Percentiles rank a stretch among this genome's conserved stretches.
phyloP scores from a whole-genome alignment of 2,797 vertebrate genomes.

The Myotis findleyi region DNA sequence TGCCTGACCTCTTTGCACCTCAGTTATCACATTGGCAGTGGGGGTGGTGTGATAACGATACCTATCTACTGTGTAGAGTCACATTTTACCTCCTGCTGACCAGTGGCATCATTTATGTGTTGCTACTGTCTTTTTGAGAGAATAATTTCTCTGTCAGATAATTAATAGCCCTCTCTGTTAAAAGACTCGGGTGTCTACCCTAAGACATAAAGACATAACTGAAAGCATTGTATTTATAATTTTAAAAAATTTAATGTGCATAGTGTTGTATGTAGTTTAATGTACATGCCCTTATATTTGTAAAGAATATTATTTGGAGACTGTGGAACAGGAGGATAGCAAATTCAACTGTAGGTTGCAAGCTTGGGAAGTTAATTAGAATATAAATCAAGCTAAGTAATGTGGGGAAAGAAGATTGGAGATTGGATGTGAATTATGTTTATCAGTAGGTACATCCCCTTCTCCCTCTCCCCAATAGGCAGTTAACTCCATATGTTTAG shows the following conservation, averaged over 20 bases:
- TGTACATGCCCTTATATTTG: neutral
- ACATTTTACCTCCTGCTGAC: neutral
- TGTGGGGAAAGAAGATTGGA: neutral
- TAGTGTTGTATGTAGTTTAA: neutral
- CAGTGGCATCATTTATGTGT: neutral
- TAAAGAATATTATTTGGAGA: neutral
- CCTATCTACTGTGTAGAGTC: neutral
- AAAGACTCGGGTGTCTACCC: neutral
- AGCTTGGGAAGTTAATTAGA: neutral
- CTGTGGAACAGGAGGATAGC: neutral
- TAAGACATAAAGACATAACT: neutral
- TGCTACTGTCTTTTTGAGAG: neutral
- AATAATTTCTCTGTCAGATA: neutral
- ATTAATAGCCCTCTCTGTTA: neutral
- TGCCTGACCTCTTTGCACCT: neutral
- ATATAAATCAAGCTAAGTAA: neutral
- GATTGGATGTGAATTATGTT: neutral
- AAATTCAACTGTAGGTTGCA: neutral
- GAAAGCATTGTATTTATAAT: neutral
- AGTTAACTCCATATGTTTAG: neutral
- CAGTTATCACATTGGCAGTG: neutral
- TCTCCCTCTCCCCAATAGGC: neutral
- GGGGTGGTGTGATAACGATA: neutral
- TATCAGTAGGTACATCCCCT: neutral
- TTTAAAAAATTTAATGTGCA: neutral